A percentile compares a stretch with the other conserved stretches of the same genome.
phyloP scores from a whole-genome alignment of 2,888 invertebrate genomes.

The Orthonychiurus folsomi region DNA sequence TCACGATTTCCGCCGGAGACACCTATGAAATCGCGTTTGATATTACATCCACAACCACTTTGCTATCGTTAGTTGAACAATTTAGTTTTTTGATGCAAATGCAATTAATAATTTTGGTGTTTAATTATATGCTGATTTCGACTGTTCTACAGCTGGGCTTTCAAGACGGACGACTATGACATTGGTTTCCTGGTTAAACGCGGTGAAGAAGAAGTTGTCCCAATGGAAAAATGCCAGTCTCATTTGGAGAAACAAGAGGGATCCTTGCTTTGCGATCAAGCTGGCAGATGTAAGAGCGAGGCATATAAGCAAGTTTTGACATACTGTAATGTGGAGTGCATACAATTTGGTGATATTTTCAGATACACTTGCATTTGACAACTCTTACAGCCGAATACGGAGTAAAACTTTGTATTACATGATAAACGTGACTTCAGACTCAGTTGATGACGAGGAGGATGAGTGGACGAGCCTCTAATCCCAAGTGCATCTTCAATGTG shows the following conservation, averaged over 20 bases:
- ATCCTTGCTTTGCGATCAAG: conserved; percentile 2
- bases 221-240: conserved; percentile 9
- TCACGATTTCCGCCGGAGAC: background rate
- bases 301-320: no score
- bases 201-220: background rate
- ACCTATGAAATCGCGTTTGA: background rate
- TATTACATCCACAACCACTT: background rate
- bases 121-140: no score
- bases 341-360: conserved; percentile 3
- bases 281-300: conserved; percentile 17
- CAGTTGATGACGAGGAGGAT: conserved; percentile 20
- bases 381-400: conserved; percentile 23
- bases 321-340: no score
- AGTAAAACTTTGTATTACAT: conserved; percentile 22
- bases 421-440: conserved; percentile 18
- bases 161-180: conserved; percentile 15
- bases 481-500: no score
- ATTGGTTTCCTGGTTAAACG: conserved; percentile 15
- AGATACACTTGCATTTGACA: conserved; percentile 24
- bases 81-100: background rate
- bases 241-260: conserved; percentile 14
- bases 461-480: conserved; percentile 2
- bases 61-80: background rate
- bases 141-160: conserved; percentile 21
- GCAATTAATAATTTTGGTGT: background rate